phyloP scores from a whole-genome alignment of 2,113 vertebrate species.

The Galeopterus variegatus region DNA sequence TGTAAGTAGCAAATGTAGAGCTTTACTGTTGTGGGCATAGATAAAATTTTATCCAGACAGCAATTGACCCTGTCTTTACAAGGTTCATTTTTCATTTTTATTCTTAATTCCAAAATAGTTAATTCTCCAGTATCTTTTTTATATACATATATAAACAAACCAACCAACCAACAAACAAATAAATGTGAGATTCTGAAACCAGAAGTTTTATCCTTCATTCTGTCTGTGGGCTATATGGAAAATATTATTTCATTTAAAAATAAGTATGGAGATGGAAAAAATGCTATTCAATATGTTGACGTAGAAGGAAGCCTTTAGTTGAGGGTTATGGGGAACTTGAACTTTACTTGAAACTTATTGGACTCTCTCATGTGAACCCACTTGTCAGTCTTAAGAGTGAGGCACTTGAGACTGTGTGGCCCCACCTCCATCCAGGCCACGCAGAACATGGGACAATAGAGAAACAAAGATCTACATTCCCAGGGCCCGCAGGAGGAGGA shows the following conservation, averaged over 20 bases:
- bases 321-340: background rate
- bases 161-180: background rate
- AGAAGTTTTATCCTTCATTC: background rate
- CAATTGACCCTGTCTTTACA: background rate
- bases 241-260: background rate
- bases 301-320: background rate
- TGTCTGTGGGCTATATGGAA: background rate
- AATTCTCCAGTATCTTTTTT: conserved; percentile 7
- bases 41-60: background rate
- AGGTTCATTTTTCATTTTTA: background rate
- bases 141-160: background rate
- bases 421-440: too few species aligned
- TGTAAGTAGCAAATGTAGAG: background rate
- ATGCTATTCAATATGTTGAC: background rate
- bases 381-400: background rate
- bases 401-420: background rate
- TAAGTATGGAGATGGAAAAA: background rate
- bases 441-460: background rate
- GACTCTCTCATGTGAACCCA: background rate
- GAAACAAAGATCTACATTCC: background rate
- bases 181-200: background rate
- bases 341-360: background rate
- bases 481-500: background rate
- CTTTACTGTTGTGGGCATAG: background rate
- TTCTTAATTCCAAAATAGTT: conserved; percentile 48